A percentile compares a stretch with the other conserved stretches of the same genome.
Conservation (phyloP, 2,888 invertebrate species). For the Dasypolia templi region DNA sequence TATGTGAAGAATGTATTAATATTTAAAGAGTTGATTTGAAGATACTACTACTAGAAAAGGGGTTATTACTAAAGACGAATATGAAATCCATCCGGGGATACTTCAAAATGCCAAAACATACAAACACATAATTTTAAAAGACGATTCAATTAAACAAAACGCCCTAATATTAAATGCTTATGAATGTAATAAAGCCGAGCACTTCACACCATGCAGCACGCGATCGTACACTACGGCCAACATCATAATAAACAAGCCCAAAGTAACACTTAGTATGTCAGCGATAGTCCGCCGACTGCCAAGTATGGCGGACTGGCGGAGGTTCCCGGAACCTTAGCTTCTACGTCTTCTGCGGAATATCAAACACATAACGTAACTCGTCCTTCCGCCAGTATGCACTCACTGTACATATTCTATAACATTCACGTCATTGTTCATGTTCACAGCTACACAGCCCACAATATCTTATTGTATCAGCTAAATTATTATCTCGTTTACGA, state of each 20-base stretch:
- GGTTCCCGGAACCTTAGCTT: conserved; percentile 82
- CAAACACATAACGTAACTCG: conserved; percentile 79
- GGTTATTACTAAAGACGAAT: neutral
- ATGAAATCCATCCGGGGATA: neutral
- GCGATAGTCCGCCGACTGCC: conserved; percentile 65
- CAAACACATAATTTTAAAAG: neutral
- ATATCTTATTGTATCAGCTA: conserved; percentile 22
- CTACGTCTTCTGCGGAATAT: conserved; percentile 79
- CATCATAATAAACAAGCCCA: conserved; percentile 62
- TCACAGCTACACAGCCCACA: conserved; percentile 14
- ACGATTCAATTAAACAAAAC: conserved; percentile 6
- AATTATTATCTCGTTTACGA: conserved; percentile 34
- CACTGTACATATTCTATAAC: conserved; percentile 48
- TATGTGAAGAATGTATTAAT: neutral
- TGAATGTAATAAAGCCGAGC: conserved; percentile 32
- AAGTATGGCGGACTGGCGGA: conserved; percentile 70
- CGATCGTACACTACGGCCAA: conserved; percentile 43
- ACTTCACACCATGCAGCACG: conserved; percentile 26
- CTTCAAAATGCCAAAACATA: neutral
- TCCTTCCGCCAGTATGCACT: conserved; percentile 75
- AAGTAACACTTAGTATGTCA: conserved; percentile 73
- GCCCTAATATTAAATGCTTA: conserved; percentile 8
- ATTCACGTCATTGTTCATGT: conserved; percentile 18
- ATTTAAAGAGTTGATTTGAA: neutral
- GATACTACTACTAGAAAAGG: neutral